A percentile compares a stretch with the other conserved stretches of the same genome.
phyloP scores from a whole-genome alignment of 1,140 invertebrate genomes.

The Schlechtendalia chinensis region DNA sequence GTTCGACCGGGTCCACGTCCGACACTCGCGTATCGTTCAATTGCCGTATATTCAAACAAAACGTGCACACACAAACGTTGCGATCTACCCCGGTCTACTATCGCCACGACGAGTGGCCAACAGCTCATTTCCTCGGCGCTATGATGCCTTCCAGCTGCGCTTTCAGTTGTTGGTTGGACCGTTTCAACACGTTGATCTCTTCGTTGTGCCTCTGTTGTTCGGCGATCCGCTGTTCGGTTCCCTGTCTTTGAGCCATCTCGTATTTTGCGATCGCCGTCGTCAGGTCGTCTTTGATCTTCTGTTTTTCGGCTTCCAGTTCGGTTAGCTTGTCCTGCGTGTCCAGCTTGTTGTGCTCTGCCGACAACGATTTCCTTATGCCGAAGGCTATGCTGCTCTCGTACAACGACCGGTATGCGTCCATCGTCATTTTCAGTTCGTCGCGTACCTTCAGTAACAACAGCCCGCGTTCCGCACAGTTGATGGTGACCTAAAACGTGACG shows the following conservation, averaged over 20 bases:
- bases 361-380: slow-evolving; percentile 95
- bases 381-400: slow-evolving; percentile 98
- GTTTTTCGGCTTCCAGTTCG: slow-evolving; percentile 69
- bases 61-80: too few species aligned
- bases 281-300: slow-evolving; percentile 73
- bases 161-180: slow-evolving; percentile 91
- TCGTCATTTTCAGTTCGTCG: slow-evolving; percentile 94
- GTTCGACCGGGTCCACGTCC: too few species aligned
- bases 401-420: slow-evolving; percentile 89
- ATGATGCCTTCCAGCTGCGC: slow-evolving; percentile 90
- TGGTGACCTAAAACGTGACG: slow-evolving; percentile 28
- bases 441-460: slow-evolving; percentile 84
- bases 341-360: slow-evolving; percentile 67
- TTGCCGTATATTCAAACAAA: too few species aligned
- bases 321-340: slow-evolving; percentile 66
- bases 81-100: too few species aligned
- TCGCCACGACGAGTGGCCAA: too few species aligned
- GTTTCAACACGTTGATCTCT: slow-evolving; percentile 86
- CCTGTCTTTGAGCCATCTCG: slow-evolving; percentile 74
- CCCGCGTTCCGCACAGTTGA: slow-evolving; percentile 96
- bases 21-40: too few species aligned
- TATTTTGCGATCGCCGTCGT: slow-evolving; percentile 78
- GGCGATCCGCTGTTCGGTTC: slow-evolving; percentile 77
- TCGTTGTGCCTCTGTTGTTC: slow-evolving; percentile 89
- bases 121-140: slow-evolving; percentile 86